Evolutionary conservation across 2,888 invertebrate species (phyloP).

Genomic region (Netelia virgata): DNA sequence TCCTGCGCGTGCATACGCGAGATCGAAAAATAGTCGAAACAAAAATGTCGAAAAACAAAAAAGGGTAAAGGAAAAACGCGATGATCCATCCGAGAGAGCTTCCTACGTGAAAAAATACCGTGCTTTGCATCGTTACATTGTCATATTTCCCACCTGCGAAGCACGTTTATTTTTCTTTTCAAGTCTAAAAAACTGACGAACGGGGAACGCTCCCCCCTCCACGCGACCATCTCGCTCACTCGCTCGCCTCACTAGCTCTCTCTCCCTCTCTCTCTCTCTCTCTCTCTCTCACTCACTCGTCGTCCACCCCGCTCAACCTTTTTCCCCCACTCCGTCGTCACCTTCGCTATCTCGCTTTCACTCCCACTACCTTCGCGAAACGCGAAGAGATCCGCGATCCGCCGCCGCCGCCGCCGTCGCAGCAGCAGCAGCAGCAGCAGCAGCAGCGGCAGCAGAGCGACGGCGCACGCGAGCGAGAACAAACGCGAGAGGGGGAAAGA

Average conservation of each 20-base stretch:
- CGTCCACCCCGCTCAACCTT: constrained; percentile 14
- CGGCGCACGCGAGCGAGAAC: constrained; percentile 57
- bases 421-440: constrained; percentile 33
- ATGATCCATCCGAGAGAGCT: background rate
- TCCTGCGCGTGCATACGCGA: constrained; percentile 11
- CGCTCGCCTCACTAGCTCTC: too few relatives aligned
- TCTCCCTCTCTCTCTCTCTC: constrained; percentile 40
- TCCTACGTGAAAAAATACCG: constrained; percentile 8
- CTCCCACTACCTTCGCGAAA: constrained; percentile 51
- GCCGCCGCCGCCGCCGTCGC: constrained; percentile 43
- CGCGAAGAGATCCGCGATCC: constrained; percentile 61
- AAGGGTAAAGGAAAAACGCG: background rate
- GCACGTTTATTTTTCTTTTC: constrained; percentile 12
- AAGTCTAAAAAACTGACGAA: constrained; percentile 3
- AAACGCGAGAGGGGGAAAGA: background rate
- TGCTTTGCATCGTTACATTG: background rate
- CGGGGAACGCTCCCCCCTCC: constrained; percentile 56
- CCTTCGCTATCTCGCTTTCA: constrained; percentile 45
- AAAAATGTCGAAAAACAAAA: background rate
- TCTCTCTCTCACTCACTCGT: constrained; percentile 50
- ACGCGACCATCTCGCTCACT: constrained; percentile 1
- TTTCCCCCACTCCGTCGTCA: background rate
- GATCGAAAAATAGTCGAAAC: background rate
- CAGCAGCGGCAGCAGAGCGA: constrained; percentile 52
- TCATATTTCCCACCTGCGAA: constrained; percentile 7